Conservation (phyloP, 2,113 vertebrate genomes). For the Rhabdomys dilectus region DNA sequence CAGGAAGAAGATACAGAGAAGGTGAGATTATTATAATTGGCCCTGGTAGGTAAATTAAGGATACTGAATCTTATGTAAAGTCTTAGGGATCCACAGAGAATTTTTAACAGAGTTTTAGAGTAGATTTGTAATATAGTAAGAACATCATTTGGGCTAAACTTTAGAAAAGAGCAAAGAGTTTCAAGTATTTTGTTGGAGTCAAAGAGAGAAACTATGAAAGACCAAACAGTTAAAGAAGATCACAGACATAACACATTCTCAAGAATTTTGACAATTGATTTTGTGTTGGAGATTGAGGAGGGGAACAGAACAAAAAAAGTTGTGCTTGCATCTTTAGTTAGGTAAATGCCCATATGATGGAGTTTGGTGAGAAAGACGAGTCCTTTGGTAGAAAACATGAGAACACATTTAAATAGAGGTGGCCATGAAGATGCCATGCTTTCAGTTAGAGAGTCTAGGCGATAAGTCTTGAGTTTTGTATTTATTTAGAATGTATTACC, state of each 20-base stretch:
- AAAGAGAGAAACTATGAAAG: neutral
- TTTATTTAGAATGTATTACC: neutral
- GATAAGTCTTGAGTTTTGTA: neutral
- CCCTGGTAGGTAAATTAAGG: neutral
- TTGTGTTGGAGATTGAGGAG: neutral
- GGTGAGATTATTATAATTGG: neutral
- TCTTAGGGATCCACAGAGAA: neutral
- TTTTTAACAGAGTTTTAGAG: neutral
- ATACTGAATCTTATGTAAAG: neutral
- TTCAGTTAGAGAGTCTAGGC: neutral
- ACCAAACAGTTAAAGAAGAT: neutral
- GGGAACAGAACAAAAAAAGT: accelerated
- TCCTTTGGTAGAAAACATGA: neutral
- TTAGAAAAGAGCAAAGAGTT: neutral
- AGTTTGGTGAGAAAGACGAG: neutral
- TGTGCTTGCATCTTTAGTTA: neutral
- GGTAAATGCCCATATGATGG: neutral
- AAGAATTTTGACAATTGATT: neutral
- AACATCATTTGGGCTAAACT: neutral
- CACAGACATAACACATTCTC: neutral
- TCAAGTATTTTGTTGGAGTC: neutral
- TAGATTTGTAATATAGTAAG: neutral
- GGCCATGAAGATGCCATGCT: accelerated
- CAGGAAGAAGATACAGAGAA: accelerated
- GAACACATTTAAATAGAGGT: neutral